These are phyloP conservation scores for Chaetorhynchus papuensis DNA, from an alignment of 2,113 vertebrate genomes.

Conservation along the genomic window DNA sequence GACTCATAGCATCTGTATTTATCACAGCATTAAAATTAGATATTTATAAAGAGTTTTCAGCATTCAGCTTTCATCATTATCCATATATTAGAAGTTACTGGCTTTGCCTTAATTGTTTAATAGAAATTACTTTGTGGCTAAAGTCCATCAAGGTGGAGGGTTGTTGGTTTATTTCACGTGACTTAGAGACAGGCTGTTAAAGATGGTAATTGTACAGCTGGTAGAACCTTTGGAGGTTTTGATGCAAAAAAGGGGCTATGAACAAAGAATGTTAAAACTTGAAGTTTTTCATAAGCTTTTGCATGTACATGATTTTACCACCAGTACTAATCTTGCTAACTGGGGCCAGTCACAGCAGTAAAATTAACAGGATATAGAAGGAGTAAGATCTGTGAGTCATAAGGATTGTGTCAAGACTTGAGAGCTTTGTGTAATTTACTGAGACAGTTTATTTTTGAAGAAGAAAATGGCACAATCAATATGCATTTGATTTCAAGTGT, in stretches of 20 bases:
- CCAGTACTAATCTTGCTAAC: neutral
- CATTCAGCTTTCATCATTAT: neutral
- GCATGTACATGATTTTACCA: neutral
- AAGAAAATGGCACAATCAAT: conserved; percentile 22
- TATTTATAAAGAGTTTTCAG: neutral
- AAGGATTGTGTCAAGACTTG: neutral
- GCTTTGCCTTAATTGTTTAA: neutral
- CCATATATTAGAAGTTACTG: neutral
- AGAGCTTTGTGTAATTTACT: neutral
- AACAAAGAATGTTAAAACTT: neutral
- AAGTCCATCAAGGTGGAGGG: neutral
- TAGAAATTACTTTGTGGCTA: neutral
- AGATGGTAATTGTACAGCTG: neutral
- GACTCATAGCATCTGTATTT: neutral
- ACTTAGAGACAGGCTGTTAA: neutral
- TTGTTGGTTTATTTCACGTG: neutral
- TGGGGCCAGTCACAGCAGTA: neutral
- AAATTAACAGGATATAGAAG: neutral
- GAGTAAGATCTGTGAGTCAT: neutral
- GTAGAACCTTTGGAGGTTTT: neutral
- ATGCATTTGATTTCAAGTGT: conserved; percentile 6
- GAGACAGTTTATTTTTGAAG: conserved; percentile 3
- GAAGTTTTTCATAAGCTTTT: neutral
- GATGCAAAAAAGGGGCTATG: neutral
- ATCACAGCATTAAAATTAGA: neutral